Conservation (phyloP, 2,888 invertebrate species). For the Drosophila cognata region DNA sequence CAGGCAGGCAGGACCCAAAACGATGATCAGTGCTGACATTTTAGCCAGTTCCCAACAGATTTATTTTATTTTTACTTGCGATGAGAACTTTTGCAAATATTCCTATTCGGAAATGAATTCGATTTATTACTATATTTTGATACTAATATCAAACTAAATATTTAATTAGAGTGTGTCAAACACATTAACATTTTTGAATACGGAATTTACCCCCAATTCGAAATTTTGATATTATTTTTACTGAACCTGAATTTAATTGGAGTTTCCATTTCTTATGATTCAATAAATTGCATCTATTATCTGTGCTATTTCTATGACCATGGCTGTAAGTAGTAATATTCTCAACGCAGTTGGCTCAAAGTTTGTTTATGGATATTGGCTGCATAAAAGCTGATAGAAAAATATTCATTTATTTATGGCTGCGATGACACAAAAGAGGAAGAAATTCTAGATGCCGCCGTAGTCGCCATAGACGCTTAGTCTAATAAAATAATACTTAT, state of each 20-base stretch:
- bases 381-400: neutral
- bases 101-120: neutral
- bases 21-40: conserved; percentile 9
- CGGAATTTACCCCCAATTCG: neutral
- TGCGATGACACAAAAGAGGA: neutral
- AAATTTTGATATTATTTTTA: neutral
- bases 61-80: neutral
- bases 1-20: conserved; percentile 31
- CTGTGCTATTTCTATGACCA: neutral
- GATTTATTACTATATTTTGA: neutral
- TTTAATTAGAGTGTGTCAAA: neutral
- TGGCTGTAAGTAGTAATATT: neutral
- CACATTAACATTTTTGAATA: neutral
- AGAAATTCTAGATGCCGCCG: too few relatives aligned
- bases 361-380: neutral
- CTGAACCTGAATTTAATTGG: neutral
- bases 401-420: neutral
- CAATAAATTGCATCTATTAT: neutral
- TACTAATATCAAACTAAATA: neutral
- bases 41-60: neutral
- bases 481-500: neutral
- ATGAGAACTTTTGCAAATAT: neutral
- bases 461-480: neutral
- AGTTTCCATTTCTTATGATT: neutral
- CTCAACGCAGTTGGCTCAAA: neutral